Evolutionary conservation across 2,888 invertebrate species (phyloP), one percentile per base, ranked within the genome.

Genomic region (Flabesymbios commensalis): DNA sequence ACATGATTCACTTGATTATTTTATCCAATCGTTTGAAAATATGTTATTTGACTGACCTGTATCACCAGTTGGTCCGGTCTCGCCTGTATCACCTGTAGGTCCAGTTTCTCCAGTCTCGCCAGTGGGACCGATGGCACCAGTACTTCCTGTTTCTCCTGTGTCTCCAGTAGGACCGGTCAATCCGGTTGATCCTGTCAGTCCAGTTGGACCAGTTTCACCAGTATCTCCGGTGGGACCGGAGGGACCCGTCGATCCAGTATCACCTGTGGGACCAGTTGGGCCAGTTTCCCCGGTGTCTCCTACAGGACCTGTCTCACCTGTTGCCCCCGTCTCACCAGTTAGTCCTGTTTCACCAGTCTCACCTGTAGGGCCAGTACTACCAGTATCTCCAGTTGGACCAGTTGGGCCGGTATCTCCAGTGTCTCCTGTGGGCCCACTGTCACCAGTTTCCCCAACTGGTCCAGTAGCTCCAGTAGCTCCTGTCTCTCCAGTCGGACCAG

Each of bases 91-190:
- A 22, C 62, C 65, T n/a, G 53, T 19, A 22, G 14, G n/a, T 24
- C 68, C 68, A 29, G 64, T 65, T 22, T 26, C 26, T 29, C 66
- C 66, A 10, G 54, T 42, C 14, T 41, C 26, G 22, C 66, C 66
- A 31, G 48, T 28, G 17, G 43, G 19, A 2, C 64, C 64, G 31
- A 42, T 41, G 17, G 47, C n/a, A 53, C 61, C 64, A 26, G 53
- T 26, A 33, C 1, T n/a, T 14, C 64, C 65, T 32, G 42, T 54
- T 14, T 22, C 24, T n/a, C 70, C 70, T 29, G 45, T 45, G 4
- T 7, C 24, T 10, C 69, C 69, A 42, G 56, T 53, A 10, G 53
- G 31, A 17, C 69, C 69, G 48, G 45, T 42, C 10, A 36, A 29
- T 22, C 68, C 68, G 17, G 22, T 31, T 3, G n/a, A 22, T 17